Evolutionary conservation across 2,888 invertebrate species (phyloP).

Genomic region (Cryptosula pallasiana): DNA sequence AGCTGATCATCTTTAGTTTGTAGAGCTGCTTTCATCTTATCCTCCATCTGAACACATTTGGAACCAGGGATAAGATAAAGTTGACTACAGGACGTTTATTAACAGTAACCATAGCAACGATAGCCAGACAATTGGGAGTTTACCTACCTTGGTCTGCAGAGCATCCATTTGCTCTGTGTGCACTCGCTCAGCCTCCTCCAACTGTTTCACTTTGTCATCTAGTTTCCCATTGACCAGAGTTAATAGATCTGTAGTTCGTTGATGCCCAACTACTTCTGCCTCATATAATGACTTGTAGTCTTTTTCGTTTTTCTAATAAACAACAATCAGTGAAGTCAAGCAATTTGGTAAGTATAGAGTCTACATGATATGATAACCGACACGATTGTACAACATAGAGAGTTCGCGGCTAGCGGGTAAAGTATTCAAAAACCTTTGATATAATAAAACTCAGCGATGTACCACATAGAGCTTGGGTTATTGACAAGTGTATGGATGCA

Average conservation of each 20-base stretch:
- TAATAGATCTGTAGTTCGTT: background rate
- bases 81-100: too few relatives aligned
- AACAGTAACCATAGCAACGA: background rate
- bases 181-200: background rate
- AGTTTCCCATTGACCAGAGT: background rate
- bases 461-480: too few relatives aligned
- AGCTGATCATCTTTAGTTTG: slow-evolving; percentile 43
- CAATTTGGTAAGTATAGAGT: too few relatives aligned
- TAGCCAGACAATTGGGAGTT: background rate
- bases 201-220: background rate
- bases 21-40: slow-evolving; percentile 32
- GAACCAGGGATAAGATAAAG: slow-evolving; percentile 24
- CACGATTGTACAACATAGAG: too few relatives aligned
- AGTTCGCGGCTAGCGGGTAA: too few relatives aligned
- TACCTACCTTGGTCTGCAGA: background rate
- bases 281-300: slow-evolving; percentile 14
- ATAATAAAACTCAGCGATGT: too few relatives aligned
- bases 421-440: too few relatives aligned
- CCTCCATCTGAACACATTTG: slow-evolving; percentile 40
- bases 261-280: background rate
- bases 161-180: background rate
- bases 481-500: too few relatives aligned
- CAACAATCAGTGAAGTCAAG: too few relatives aligned
- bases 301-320: slow-evolving; percentile 14
- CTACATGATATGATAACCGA: too few relatives aligned